A percentile compares a stretch with the other conserved stretches of the same genome.
Evolutionary conservation across 2,113 vertebrate species (phyloP).

Genomic region (Nyctereutes procyonoides): DNA sequence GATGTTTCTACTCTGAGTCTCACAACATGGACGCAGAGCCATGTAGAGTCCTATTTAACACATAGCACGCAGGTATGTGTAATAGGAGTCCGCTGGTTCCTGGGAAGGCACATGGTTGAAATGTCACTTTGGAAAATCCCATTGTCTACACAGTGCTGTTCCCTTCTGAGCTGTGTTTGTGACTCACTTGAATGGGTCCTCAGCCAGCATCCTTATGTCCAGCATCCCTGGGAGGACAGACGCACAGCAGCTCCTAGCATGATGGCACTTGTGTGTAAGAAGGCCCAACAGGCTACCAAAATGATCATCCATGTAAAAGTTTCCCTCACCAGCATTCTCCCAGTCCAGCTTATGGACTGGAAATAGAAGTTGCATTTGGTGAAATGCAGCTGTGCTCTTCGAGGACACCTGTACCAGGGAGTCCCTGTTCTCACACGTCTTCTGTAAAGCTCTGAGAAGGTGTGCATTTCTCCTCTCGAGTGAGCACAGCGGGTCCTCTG

Average conservation of each 20-base stretch:
- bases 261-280: not conserved
- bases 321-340: not conserved
- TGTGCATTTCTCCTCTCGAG: fast-evolving
- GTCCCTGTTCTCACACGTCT: not conserved
- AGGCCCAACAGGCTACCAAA: not conserved
- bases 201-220: fast-evolving
- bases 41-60: not conserved
- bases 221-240: not conserved
- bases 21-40: not conserved
- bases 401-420: fast-evolving
- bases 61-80: fast-evolving
- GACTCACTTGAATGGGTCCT: not conserved
- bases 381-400: not conserved
- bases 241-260: not conserved
- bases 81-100: fast-evolving
- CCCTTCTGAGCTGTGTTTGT: not conserved
- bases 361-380: not conserved
- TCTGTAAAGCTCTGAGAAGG: not conserved
- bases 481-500: too few relatives aligned
- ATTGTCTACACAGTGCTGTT: not conserved
- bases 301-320: fast-evolving
- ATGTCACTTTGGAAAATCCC: not conserved
- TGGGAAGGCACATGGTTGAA: fast-evolving
- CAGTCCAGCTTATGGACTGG: not conserved
- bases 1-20: not conserved